Evolutionary conservation across 92 coral and sea anemone genomes (phyloP), one percentile per base, ranked within the genome.

Genomic region (Chrysogorgia sp.): DNA sequence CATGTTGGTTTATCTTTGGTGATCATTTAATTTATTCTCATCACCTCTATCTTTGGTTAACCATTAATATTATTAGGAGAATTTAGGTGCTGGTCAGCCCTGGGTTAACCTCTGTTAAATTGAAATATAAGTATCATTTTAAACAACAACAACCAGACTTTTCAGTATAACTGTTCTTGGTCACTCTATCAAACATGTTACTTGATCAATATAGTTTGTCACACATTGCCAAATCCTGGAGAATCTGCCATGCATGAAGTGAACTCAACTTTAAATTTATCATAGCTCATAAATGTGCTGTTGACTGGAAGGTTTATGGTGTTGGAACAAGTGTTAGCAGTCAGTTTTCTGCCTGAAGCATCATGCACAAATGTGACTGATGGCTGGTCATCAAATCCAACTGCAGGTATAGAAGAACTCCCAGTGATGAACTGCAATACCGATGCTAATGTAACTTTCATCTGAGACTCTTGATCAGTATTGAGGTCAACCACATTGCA

Each of bases 391-490:
- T 77, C 82, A 77, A 77, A 63, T 33, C 82, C 82, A 48, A 63
- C 37, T 41, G 82, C 74, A 41, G 82, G 75, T 62, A 77, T 31
- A 10, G 71, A 63, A 33, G 82, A 63, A 45, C 72, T 62, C 32
- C 82, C 75, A 45, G 74, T 77, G 62, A 77, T 66, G 23, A 79
- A 79, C 64, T 65, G 83, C 56, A 79, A 50, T 2, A 67, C 75
- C 30, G 63, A 28, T 26, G 50, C 76, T 21, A 79, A 29, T 47
- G 83, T 79, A n/a, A 79, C 47, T 67, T 19, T 65, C 76, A 79
- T 50, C 47, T 79, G 50, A 1, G 66, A 17, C 76, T 64, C 65
- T 40, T 79, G 28, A 50, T 52, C 61, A 34, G 83, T 48, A 61
- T 21, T 77, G 40, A 77, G 41, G 62, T 77, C 74, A 30, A 61